Conservation (phyloP, 2,888 invertebrate genomes). For the Psococerastis gibbosa region DNA sequence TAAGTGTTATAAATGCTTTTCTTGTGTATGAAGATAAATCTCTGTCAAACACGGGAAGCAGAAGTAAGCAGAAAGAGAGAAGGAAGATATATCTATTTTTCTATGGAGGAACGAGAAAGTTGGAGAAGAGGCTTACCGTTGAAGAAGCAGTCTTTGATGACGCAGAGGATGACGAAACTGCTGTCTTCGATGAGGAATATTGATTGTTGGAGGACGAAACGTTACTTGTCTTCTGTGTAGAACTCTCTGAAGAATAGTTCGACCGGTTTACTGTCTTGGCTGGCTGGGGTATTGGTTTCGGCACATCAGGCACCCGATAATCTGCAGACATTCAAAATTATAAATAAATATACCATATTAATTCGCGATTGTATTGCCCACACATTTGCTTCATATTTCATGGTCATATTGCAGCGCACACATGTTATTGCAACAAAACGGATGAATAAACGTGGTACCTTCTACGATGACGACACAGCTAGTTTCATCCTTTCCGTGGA, state of each 20-base stretch:
- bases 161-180: not conserved
- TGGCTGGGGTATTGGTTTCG: conserved; percentile 3
- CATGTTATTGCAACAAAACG: not conserved
- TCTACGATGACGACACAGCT: conserved; percentile 90
- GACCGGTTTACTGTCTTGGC: not conserved
- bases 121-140: no score
- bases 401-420: no score
- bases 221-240: conserved; percentile 5
- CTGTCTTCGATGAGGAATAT: not conserved
- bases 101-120: no score
- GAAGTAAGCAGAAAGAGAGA: not conserved
- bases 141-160: not conserved
- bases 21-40: not conserved
- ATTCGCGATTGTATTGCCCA: no score
- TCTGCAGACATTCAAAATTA: not conserved
- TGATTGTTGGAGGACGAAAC: not conserved
- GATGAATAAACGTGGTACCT: conserved; percentile 35
- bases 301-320: not conserved
- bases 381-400: no score
- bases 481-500: conserved; percentile 88
- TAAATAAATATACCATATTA: no score
- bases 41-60: not conserved
- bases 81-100: no score
- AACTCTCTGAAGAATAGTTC: conserved; percentile 2
- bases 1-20: no score